Evolutionary conservation across 2,113 vertebrate species (phyloP).

Genomic region (Orthonyx spaldingii): DNA sequence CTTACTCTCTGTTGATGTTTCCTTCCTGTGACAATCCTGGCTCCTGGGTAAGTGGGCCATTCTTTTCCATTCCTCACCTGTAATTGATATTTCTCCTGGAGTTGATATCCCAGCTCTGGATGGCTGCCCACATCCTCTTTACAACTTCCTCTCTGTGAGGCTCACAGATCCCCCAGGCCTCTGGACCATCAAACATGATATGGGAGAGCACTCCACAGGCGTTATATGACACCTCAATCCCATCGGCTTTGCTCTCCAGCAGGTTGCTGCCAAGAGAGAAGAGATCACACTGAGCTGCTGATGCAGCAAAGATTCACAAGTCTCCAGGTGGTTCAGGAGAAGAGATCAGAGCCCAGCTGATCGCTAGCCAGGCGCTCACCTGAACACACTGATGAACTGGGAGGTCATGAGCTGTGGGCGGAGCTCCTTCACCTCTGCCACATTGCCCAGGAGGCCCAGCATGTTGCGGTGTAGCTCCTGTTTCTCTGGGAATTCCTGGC

Average conservation of each 20-base stretch:
- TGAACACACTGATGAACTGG: constrained; percentile 95
- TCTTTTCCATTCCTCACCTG: constrained; percentile 71
- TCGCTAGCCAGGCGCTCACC: constrained; percentile 60
- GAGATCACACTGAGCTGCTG: neutral
- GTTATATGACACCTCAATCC: constrained; percentile 97
- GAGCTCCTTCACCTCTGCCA: constrained; percentile 90
- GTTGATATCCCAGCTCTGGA: constrained; percentile 96
- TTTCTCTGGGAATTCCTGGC: constrained; percentile 95
- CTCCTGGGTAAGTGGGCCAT: neutral
- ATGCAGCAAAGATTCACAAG: neutral
- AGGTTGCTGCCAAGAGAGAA: constrained; percentile 77
- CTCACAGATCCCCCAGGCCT: constrained; percentile 88
- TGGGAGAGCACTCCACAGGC: constrained; percentile 96
- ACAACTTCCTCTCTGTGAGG: constrained; percentile 87
- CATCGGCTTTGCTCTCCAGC: constrained; percentile 94
- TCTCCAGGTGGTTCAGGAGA: neutral
- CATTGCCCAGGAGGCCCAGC: constrained; percentile 93
- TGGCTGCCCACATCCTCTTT: constrained; percentile 94
- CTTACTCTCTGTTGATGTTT: neutral
- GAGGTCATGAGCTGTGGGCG: constrained; percentile 92
- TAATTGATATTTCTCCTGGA: constrained; percentile 98
- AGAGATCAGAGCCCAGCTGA: neutral
- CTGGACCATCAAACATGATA: constrained; percentile 94
- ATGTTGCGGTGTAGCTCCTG: constrained; percentile 97
- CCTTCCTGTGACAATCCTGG: neutral